Conservation (phyloP, 2,888 invertebrate genomes). For the Sesia apiformis region DNA sequence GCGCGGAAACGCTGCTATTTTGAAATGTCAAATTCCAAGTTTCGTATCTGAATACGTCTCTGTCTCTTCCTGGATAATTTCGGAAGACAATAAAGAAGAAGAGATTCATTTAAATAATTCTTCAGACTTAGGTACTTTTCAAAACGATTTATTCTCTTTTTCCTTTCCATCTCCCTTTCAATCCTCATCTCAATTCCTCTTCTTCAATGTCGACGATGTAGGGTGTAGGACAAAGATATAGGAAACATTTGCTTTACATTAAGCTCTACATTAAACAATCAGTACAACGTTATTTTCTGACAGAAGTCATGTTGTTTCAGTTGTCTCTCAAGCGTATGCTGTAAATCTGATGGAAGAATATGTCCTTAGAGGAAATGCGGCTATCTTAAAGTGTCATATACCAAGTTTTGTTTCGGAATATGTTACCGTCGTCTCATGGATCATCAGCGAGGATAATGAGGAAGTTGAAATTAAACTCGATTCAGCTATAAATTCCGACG, state of each 20-base stretch:
- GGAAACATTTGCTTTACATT: no score
- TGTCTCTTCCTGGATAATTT: conserved; percentile 90
- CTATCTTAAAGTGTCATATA: conserved; percentile 94
- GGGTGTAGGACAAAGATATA: not conserved
- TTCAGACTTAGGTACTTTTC: conserved; percentile 42
- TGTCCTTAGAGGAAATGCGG: conserved; percentile 91
- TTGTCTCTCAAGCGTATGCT: conserved; percentile 91
- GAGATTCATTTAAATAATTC: conserved; percentile 51
- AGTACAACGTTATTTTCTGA: conserved; percentile 5
- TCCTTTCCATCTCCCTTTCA: not conserved
- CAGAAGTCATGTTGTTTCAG: conserved; percentile 75
- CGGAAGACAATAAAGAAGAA: conserved; percentile 75
- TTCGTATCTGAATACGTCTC: conserved; percentile 93
- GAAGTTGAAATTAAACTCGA: conserved; percentile 65
- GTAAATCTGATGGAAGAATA: conserved; percentile 95
- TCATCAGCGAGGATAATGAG: conserved; percentile 80
- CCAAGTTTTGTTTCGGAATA: conserved; percentile 95
- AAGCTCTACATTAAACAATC: no score
- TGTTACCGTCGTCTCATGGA: conserved; percentile 89
- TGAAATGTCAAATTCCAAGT: conserved; percentile 95
- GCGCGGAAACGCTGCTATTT: conserved; percentile 90
- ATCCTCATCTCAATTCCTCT: not conserved
- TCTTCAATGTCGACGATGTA: not conserved
- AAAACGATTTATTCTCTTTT: not conserved
- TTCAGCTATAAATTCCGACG: conserved; percentile 44